Evolutionary conservation across 1,140 invertebrate species (phyloP), one percentile per base, ranked within the genome.

Genomic region (Drosophila nannoptera): DNA sequence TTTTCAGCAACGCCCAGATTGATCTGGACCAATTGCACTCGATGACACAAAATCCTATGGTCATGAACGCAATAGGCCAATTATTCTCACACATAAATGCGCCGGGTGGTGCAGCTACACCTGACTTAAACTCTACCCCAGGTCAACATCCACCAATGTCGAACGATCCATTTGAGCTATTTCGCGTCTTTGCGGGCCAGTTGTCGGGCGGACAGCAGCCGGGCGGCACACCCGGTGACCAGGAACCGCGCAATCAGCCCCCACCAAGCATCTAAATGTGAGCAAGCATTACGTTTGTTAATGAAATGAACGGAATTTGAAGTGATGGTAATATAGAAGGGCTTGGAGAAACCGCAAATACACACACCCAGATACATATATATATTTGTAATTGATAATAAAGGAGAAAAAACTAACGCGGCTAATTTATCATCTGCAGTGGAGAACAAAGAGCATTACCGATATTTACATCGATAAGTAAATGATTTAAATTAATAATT

Each of bases 311-410:
- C 22, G 1, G 1, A 2, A 22, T 22, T 22, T 22, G 22, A 3
- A 22, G 71, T 78, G 83, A 77, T 59, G 70, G 64, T 59, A 43
- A 72, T 70, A 78, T 55, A 63, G 43, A 68, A 73, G 67, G 60
- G 75, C 71, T 78, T 82, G 55, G 59, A 83, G 12, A 42, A 42
- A 43, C 12, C 69, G 66, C 31, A 68, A 48, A 66, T 38, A 71
- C 49, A 75, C 54, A 80, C 38, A 77, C 49, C 63, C 58, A 66
- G 43, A 75, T 43, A 78, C 49, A 80, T 49, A 73, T 82, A 75
- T 78, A 82, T 84, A 84, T 84, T 84, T 83, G 80, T 67, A 76
- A 75, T 74, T 61, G 55, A 55, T 68, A 81, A 83, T 75, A 83
- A 83, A 83, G 61, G 62, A 61, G 80, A 69, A 62, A 43, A 66